phyloP scores from a whole-genome alignment of 2,797 vertebrate species.

The Pempheris klunzingeri region DNA sequence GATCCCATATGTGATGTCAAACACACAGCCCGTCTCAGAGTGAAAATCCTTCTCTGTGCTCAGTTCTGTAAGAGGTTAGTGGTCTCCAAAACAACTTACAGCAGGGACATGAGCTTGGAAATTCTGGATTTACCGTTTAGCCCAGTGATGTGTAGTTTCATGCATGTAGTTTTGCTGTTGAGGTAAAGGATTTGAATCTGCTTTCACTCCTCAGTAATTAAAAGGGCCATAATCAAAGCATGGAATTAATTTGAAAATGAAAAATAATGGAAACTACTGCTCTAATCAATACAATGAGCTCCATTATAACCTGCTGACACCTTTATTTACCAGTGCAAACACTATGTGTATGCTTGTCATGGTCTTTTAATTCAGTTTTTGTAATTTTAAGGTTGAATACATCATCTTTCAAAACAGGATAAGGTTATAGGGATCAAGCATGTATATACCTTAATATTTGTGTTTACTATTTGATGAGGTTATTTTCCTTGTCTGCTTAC shows the following conservation, averaged over 20 bases:
- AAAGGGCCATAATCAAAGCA: conserved; percentile 63
- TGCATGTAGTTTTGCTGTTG: conserved; percentile 42
- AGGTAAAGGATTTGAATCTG: conserved; percentile 42
- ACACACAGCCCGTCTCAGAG: conserved; percentile 17
- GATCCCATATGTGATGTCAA: conserved; percentile 60
- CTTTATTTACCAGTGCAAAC: conserved; percentile 13
- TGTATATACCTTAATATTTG: conserved; percentile 3
- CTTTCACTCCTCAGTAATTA: conserved; percentile 65
- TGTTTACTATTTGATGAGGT: conserved; percentile 15
- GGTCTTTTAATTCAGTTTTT: conserved; percentile 9
- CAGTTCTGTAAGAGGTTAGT: conserved; percentile 22
- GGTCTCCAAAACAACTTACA: conserved; percentile 23
- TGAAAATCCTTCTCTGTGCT: conserved; percentile 24
- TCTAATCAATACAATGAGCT: conserved; percentile 17
- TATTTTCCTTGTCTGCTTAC: not conserved
- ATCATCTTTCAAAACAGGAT: conserved; percentile 11
- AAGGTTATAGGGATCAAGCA: not conserved
- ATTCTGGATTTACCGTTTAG: conserved; percentile 31
- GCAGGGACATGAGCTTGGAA: not conserved
- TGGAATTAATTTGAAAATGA: conserved; percentile 22
- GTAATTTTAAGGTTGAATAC: not conserved
- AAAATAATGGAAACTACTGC: too few relatives aligned
- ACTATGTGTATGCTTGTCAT: conserved; percentile 2
- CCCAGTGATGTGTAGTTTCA: conserved; percentile 29
- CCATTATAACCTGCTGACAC: not conserved